A percentile compares a stretch with the other conserved stretches of the same genome.
Conservation (phyloP, 35 echinoderm and acorn worm genomes). For the Lytechinus variegatus region DNA sequence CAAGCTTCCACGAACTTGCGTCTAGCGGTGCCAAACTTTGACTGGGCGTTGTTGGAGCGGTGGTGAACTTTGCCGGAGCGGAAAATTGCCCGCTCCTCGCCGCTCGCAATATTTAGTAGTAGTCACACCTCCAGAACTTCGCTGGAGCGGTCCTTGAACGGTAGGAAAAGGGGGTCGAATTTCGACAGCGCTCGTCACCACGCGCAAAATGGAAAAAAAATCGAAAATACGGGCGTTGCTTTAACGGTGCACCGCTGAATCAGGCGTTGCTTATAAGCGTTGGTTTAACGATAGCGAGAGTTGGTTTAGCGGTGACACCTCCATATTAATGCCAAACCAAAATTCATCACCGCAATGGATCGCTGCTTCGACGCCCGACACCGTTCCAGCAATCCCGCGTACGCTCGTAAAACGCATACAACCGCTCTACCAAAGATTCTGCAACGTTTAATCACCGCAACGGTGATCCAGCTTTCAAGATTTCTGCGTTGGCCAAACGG, state of each 20-base stretch:
- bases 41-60: slow-evolving; percentile 40
- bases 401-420: slow-evolving; percentile 39
- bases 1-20: slow-evolving; percentile 41
- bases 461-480: slow-evolving; percentile 22
- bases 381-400: slow-evolving; percentile 36
- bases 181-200: no score
- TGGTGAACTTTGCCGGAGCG: slow-evolving; percentile 44
- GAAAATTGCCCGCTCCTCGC: slow-evolving; percentile 44
- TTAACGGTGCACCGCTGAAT: slow-evolving; percentile 27
- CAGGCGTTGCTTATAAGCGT: no score
- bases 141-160: no score
- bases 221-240: slow-evolving; percentile 36
- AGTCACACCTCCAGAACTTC: no score
- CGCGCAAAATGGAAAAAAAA: background rate
- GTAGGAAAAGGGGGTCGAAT: no score
- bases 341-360: slow-evolving; percentile 43
- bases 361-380: slow-evolving; percentile 38
- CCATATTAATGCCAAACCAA: slow-evolving; percentile 37
- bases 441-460: slow-evolving; percentile 21
- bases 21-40: slow-evolving; percentile 38
- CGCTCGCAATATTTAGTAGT: slow-evolving; percentile 26
- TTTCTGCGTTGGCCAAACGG: slow-evolving; percentile 33
- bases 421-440: slow-evolving; percentile 36
- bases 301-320: background rate
- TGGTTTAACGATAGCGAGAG: no score